These are phyloP conservation scores for Falcunculus frontatus DNA, from an alignment of 2,113 vertebrate species.

Conservation along the genomic window DNA sequence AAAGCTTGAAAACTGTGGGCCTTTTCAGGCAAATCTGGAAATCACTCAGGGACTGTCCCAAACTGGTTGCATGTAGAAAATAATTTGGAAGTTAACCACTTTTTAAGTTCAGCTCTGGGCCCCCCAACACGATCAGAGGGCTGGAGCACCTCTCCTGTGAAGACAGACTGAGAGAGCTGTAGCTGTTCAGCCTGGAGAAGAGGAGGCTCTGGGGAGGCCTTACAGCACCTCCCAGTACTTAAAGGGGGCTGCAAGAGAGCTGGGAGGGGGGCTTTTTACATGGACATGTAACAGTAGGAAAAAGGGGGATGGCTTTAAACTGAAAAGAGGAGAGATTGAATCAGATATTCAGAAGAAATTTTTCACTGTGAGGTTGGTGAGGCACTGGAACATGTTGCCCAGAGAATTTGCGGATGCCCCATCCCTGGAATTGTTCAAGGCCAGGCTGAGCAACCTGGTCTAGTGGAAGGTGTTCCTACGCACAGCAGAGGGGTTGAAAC, in stretches of 20 bases:
- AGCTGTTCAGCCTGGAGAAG: not conserved
- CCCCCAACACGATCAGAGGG: not conserved
- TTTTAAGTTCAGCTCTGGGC: not conserved
- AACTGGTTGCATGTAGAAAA: not conserved
- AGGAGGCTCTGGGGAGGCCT: not conserved
- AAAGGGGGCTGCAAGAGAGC: not conserved
- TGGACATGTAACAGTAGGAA: not conserved
- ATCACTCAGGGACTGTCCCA: not conserved
- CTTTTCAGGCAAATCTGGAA: not conserved
- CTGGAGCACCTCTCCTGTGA: not conserved
- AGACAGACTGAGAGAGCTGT: not conserved
- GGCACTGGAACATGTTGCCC: not conserved
- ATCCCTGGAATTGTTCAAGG: not conserved
- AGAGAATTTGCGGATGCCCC: not conserved
- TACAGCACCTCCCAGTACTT: not conserved
- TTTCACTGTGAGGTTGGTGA: not conserved
- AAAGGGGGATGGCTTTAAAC: not conserved
- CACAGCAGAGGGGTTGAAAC: rapidly evolving
- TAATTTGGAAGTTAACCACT: not conserved
- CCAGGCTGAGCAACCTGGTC: not conserved
- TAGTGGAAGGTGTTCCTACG: not conserved
- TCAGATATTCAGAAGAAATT: not conserved
- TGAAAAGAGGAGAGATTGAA: not conserved
- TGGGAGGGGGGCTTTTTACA: not conserved
- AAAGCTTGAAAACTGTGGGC: not conserved